Conservation (phyloP, 2,888 invertebrate genomes). For the Tillus elongatus region DNA sequence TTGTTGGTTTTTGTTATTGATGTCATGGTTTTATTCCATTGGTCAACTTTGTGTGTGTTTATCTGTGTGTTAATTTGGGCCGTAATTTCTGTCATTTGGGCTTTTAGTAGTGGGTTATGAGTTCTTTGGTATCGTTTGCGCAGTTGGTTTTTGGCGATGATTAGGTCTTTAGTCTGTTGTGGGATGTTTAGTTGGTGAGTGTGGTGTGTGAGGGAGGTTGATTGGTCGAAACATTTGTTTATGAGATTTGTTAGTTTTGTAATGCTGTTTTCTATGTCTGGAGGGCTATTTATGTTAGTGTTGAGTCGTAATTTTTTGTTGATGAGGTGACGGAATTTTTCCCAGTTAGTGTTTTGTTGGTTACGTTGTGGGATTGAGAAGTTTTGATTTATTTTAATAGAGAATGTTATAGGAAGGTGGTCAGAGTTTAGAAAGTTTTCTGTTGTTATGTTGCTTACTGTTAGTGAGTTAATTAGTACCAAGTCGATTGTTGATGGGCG, state of each 20-base stretch:
- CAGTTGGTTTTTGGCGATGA: conserved; percentile 5
- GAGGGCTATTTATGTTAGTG: too few relatives aligned
- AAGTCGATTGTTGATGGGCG: too few relatives aligned
- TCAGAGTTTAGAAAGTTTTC: conserved; percentile 4
- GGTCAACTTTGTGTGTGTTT: not conserved
- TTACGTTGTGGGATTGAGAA: too few relatives aligned
- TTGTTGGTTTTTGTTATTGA: not conserved
- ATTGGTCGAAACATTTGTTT: too few relatives aligned
- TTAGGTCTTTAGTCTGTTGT: not conserved
- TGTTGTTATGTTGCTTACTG: too few relatives aligned
- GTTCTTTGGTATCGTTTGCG: conserved; percentile 3
- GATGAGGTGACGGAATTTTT: not conserved
- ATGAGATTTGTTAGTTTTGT: too few relatives aligned
- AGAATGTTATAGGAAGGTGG: not conserved
- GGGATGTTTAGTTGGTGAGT: not conserved
- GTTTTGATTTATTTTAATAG: too few relatives aligned
- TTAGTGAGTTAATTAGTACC: too few relatives aligned
- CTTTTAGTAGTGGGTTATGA: not conserved
- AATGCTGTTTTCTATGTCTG: too few relatives aligned
- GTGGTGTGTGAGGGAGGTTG: too few relatives aligned
- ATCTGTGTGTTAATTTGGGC: not conserved
- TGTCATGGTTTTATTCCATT: not conserved
- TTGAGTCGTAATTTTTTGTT: not conserved
- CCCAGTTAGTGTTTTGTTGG: conserved; percentile 6
- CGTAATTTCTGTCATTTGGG: not conserved